Conservation (phyloP, 2,113 vertebrate species). For the Hirundichthys speculiger region DNA sequence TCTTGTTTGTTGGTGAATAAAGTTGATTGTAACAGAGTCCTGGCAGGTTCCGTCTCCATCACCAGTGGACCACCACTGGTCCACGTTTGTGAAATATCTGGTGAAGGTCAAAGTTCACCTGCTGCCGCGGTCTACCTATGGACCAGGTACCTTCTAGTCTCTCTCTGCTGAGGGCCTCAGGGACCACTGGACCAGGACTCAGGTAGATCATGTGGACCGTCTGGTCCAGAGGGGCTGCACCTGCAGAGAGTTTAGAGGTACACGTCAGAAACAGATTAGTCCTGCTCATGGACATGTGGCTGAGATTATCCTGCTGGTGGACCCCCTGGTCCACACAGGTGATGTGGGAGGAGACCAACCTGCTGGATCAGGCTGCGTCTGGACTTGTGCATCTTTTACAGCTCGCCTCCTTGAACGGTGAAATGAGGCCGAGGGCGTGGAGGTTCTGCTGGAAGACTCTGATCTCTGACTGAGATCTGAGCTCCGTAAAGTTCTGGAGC, state of each 20-base stretch:
- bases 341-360: too few species aligned
- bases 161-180: conserved; percentile 78
- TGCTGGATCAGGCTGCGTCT: conserved; percentile 76
- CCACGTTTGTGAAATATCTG: too few species aligned
- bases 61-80: too few species aligned
- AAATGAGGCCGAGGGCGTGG: conserved; percentile 6
- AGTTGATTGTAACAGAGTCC: too few species aligned
- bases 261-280: not conserved
- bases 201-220: conserved; percentile 57
- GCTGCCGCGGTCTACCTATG: too few species aligned
- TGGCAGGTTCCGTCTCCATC: too few species aligned
- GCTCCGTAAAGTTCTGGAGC: conserved; percentile 10
- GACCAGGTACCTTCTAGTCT: conserved; percentile 90
- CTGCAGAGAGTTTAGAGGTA: not conserved
- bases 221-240: conserved; percentile 19
- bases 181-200: conserved; percentile 75
- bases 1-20: too few species aligned
- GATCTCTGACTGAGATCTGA: conserved; percentile 28
- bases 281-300: too few species aligned
- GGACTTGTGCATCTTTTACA: conserved; percentile 80
- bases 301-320: too few species aligned
- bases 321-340: too few species aligned
- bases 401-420: not conserved
- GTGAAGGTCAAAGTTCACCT: too few species aligned
- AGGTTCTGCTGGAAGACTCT: conserved; percentile 1